Conservation (phyloP, 2,888 invertebrate species). For the Pimpla rufipes region DNA sequence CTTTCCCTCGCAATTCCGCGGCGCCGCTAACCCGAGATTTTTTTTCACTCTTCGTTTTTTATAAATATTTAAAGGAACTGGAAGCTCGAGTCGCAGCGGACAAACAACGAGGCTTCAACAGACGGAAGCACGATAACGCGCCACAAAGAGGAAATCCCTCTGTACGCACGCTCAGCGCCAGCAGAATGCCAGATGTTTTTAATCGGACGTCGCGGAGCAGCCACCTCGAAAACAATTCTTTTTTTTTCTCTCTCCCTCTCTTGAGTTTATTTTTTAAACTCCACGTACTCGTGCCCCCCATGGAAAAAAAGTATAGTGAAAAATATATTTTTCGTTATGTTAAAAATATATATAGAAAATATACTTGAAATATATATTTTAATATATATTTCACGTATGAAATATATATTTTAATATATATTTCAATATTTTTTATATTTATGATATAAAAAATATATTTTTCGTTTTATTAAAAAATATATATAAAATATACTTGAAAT, state of each 20-base stretch:
- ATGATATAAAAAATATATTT: too few species aligned
- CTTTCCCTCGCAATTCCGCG: slow-evolving; percentile 22
- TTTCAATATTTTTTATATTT: too few species aligned
- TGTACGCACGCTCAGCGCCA: not conserved
- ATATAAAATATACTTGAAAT: too few species aligned
- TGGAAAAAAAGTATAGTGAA: too few species aligned
- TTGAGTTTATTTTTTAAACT: too few species aligned
- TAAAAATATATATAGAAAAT: too few species aligned
- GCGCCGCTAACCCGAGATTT: slow-evolving; percentile 58
- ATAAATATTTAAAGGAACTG: slow-evolving; percentile 37
- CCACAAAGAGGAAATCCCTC: not conserved
- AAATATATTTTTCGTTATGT: too few species aligned
- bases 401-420: too few species aligned
- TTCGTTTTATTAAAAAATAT: too few species aligned
- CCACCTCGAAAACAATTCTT: not conserved
- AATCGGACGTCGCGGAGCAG: slow-evolving; percentile 1
- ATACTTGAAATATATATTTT: too few species aligned
- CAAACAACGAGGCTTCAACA: slow-evolving; percentile 14
- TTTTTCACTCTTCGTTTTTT: slow-evolving; percentile 45
- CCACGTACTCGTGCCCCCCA: too few species aligned
- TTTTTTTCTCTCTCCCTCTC: slow-evolving; percentile 12
- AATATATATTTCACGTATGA: too few species aligned
- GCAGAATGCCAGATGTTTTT: slow-evolving; percentile 15
- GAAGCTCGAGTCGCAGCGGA: slow-evolving; percentile 33
- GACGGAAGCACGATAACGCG: slow-evolving; percentile 25